phyloP scores from a whole-genome alignment of 1,140 invertebrate genomes.

The Idris sp. region DNA sequence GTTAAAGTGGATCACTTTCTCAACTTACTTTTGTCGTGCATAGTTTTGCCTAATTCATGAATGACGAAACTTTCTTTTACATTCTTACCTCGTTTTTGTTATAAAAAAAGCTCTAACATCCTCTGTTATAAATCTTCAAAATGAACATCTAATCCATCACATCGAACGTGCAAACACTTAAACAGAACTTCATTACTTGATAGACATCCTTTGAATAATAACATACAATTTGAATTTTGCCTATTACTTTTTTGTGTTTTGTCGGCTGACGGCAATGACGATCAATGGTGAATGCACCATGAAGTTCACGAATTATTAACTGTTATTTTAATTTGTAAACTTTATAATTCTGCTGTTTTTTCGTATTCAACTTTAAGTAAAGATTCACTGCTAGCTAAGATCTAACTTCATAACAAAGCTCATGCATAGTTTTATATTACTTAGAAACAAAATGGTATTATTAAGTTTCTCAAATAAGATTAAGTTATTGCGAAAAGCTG shows the following conservation, averaged over 20 bases:
- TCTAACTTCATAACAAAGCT: no score
- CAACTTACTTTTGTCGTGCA: slow-evolving; percentile 12
- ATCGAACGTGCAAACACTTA: slow-evolving; percentile 46
- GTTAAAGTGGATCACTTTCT: slow-evolving; percentile 35
- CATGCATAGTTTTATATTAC: no score
- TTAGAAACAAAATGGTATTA: no score
- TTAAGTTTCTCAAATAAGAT: no score
- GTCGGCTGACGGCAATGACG: not conserved
- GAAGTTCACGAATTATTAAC: slow-evolving; percentile 4
- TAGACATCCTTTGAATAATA: slow-evolving; percentile 22
- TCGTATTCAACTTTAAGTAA: no score
- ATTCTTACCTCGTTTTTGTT: slow-evolving; percentile 18
- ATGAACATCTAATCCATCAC: slow-evolving; percentile 49
- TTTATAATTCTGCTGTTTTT: no score
- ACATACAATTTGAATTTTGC: slow-evolving; percentile 28
- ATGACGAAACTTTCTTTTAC: slow-evolving; percentile 35
- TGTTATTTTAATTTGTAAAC: no score
- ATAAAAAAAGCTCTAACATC: slow-evolving; percentile 30
- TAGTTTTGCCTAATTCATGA: slow-evolving; percentile 44
- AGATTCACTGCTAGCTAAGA: no score
- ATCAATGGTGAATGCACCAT: not conserved
- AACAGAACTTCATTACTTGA: slow-evolving; percentile 12
- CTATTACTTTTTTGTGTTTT: slow-evolving; percentile 21
- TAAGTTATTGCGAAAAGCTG: no score
- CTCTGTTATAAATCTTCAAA: slow-evolving; percentile 36